These are phyloP conservation scores for Agapornis canus DNA, from an alignment of 2,797 vertebrate genomes.

Conservation along the genomic window DNA sequence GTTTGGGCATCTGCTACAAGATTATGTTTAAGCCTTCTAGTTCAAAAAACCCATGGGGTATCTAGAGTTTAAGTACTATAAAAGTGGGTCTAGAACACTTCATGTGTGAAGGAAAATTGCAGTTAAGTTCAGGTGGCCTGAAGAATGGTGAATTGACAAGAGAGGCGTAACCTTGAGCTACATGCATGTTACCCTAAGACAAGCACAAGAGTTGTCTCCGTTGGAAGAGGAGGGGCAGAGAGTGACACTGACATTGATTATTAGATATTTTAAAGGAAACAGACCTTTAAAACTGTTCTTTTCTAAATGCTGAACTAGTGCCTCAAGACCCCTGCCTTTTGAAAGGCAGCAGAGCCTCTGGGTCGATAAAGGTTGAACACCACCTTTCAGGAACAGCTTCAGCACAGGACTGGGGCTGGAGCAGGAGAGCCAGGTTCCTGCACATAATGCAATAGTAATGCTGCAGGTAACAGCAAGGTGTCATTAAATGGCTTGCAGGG, in stretches of 20 bases:
- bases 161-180: not conserved
- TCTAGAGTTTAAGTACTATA: rapidly evolving
- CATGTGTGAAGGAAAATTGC: rapidly evolving
- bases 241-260: not conserved
- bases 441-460: rapidly evolving
- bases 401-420: not conserved
- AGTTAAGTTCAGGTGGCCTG: not conserved
- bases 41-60: rapidly evolving
- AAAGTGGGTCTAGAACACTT: not conserved
- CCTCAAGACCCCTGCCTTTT: not conserved
- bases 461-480: rapidly evolving
- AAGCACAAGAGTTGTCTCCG: not conserved
- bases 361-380: not conserved
- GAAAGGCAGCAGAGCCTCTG: not conserved
- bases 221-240: not conserved
- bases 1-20: not conserved
- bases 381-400: not conserved
- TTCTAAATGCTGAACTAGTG: not conserved
- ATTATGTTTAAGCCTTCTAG: not conserved
- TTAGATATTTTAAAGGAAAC: not conserved
- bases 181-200: rapidly evolving
- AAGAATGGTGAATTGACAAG: not conserved
- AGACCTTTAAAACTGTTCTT: not conserved
- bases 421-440: not conserved
- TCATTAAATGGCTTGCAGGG: not conserved